Percentiles rank a stretch among this genome's conserved stretches.
These are phyloP conservation scores for Lasiommata megera DNA, from an alignment of 2,888 invertebrate species.

Conservation along the genomic window DNA sequence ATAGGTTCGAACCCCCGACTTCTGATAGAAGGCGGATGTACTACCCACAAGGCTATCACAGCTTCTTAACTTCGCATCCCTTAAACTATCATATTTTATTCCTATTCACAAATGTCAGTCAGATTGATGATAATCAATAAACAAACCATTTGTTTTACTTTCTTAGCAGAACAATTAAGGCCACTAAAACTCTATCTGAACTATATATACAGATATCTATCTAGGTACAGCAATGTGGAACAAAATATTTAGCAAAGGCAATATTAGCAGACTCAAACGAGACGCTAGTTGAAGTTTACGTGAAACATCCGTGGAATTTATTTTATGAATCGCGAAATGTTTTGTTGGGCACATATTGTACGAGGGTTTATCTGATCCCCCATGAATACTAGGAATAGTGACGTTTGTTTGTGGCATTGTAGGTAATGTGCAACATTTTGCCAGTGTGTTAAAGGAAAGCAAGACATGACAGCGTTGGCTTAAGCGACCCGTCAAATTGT, in stretches of 20 bases:
- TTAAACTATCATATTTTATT: no score
- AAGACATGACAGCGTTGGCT: background rate
- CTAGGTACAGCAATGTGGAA: background rate
- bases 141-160: no score
- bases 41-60: no score
- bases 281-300: background rate
- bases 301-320: conserved; percentile 6
- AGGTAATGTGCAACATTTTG: background rate
- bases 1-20: no score
- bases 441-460: background rate
- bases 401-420: background rate
- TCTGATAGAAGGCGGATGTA: no score
- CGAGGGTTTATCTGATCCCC: background rate
- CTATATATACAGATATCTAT: background rate
- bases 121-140: no score
- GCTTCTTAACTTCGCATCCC: no score
- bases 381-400: background rate
- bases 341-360: background rate
- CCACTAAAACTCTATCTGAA: no score
- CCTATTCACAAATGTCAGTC: no score
- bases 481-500: no score
- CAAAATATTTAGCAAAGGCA: background rate
- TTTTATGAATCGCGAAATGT: conserved; percentile 1
- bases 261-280: background rate
- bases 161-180: no score